Evolutionary conservation across 92 coral and sea anemone genomes (phyloP).

Genomic region (Pocillopora grandis): DNA sequence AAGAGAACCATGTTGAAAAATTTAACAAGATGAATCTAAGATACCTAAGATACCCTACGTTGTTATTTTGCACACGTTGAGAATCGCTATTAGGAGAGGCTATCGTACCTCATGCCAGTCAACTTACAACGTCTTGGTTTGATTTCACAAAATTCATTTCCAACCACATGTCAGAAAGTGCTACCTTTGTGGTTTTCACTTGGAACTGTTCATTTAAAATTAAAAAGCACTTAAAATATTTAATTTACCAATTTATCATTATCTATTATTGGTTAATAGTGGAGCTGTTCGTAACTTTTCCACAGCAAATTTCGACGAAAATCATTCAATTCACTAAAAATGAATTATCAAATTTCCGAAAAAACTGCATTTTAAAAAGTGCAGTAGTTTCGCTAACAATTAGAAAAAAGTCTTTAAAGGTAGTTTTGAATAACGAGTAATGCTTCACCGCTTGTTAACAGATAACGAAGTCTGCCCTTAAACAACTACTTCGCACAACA

Average conservation of each 20-base stretch:
- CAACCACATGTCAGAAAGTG: neutral
- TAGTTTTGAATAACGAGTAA: neutral
- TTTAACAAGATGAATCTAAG: too few species aligned
- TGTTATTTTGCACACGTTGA: too few species aligned
- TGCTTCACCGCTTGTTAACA: neutral
- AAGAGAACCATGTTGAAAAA: too few species aligned
- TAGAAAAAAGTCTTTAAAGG: neutral
- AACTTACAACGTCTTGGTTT: too few species aligned
- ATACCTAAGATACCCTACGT: too few species aligned
- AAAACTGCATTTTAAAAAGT: neutral
- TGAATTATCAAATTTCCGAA: neutral
- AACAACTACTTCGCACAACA: neutral
- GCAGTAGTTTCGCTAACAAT: neutral
- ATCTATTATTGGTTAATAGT: neutral
- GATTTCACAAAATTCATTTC: neutral
- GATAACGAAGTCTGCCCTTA: neutral
- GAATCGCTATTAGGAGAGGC: too few species aligned
- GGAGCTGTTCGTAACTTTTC: constrained; percentile 22
- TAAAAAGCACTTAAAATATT: neutral
- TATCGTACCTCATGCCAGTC: too few species aligned
- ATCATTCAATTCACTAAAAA: neutral
- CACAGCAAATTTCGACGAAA: neutral
- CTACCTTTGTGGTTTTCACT: neutral
- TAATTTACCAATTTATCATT: neutral
- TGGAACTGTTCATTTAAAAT: neutral